Evolutionary conservation across 2,888 invertebrate species (phyloP).

Genomic region (Cylloceria caligata): DNA sequence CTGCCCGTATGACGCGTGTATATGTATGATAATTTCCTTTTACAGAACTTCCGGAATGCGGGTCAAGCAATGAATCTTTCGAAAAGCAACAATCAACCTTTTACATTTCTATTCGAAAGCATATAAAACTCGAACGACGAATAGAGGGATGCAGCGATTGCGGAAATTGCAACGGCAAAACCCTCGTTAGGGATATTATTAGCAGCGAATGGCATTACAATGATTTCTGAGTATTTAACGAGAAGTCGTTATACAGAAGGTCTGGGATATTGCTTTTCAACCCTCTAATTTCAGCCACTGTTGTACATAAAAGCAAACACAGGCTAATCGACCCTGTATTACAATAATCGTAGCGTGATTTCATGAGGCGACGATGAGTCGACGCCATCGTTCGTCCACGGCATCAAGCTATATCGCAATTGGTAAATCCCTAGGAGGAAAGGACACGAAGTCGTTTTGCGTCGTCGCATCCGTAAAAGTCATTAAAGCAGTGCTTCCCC

Average conservation of each 20-base stretch:
- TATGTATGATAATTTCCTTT: not conserved
- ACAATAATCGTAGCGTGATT: constrained; percentile 10
- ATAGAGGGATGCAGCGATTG: not conserved
- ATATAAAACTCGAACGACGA: not conserved
- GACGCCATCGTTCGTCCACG: constrained; percentile 6
- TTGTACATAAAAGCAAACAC: not conserved
- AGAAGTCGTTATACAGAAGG: constrained; percentile 11
- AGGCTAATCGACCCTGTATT: constrained; percentile 17
- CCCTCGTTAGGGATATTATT: not conserved
- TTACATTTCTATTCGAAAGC: not conserved
- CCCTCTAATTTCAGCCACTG: not conserved
- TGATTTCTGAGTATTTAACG: constrained; percentile 21
- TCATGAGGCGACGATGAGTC: not conserved
- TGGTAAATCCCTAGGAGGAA: not conserved
- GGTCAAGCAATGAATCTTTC: not conserved
- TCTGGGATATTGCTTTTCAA: not conserved
- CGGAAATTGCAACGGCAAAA: not conserved
- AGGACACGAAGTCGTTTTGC: not conserved
- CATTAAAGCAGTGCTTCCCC: constrained; percentile 36
- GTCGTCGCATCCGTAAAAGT: constrained; percentile 44
- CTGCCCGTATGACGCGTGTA: constrained; percentile 17
- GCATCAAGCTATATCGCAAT: not conserved
- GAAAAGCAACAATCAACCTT: not conserved
- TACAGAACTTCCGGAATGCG: constrained; percentile 15
- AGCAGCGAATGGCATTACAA: not conserved